A percentile compares a stretch with the other conserved stretches of the same genome.
Conservation (phyloP, 2,888 invertebrate species). For the Mesoligia furuncula region DNA sequence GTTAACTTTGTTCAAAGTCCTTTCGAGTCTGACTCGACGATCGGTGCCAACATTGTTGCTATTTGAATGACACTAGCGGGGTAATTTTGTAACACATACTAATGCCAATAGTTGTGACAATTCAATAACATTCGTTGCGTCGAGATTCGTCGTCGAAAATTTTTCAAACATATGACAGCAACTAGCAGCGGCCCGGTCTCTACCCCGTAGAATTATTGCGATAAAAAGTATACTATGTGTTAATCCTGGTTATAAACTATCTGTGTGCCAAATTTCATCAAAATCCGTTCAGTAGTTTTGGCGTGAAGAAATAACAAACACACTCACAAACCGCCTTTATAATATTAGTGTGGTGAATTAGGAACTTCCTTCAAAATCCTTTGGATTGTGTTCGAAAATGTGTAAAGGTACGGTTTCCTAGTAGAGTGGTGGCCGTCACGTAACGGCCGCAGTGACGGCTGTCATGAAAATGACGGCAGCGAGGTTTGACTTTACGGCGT, state of each 20-base stretch:
- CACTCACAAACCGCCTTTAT: too few relatives aligned
- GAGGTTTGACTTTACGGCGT: not conserved
- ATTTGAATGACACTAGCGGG: not conserved
- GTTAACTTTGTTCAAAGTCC: conserved; percentile 47
- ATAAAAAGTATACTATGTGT: too few relatives aligned
- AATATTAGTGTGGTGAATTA: not conserved
- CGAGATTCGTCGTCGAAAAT: too few relatives aligned
- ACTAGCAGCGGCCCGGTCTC: too few relatives aligned
- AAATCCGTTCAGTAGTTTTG: too few relatives aligned
- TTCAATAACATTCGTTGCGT: not conserved
- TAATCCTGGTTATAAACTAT: too few relatives aligned
- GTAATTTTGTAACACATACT: not conserved
- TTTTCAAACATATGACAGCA: not conserved
- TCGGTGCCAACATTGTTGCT: conserved; percentile 35
- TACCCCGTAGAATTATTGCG: too few relatives aligned
- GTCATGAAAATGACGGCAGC: not conserved
- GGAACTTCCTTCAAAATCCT: not conserved
- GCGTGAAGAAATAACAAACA: too few relatives aligned
- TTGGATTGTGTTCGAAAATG: not conserved
- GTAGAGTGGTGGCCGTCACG: not conserved
- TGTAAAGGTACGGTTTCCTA: not conserved
- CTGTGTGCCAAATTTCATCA: too few relatives aligned
- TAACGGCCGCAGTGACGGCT: not conserved
- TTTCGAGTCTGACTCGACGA: not conserved
- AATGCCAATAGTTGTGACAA: not conserved